Evolutionary conservation across 2,113 vertebrate species (phyloP), one percentile per base, ranked within the genome.

Genomic region (Ciconia stormi): DNA sequence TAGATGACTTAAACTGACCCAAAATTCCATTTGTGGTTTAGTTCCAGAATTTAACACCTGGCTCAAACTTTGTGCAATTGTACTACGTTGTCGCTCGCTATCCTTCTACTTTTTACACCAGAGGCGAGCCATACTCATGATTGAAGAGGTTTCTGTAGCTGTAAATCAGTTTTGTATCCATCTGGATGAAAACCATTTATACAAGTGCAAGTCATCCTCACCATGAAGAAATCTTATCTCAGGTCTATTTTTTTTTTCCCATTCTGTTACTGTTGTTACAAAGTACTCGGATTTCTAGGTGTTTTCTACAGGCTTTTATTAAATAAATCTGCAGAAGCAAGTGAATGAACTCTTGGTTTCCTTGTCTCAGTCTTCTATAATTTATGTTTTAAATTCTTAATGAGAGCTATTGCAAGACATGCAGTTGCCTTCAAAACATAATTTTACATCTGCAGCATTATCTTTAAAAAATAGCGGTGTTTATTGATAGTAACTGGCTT

Each of bases 131-230:
- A 3, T 59, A 1, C 49, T 56, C 7, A 0, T 53, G 92, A 42
- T 6, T 42, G 88, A 65, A 78, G 70, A 73, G 66, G 46, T 34
- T 87, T 16, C 30, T 72, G 1, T 16, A 70, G 50, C 87, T 91
- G 36, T 69, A 92, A 77, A 62, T 87, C 71, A 63, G 36, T 63
- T 93, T 71, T 77, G 52, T 85, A 11, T 61, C 78, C 74, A 36
- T 47, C 52, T 93, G 72, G 44, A 49, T 73, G 69, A 67, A 74
- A 84, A 81, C 58, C 63, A 80, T 92, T 93, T 91, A 6, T 90
- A 50, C 78, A 94, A 93, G 42, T 89, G 93, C 95, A 88, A 94
- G 82, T 96, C 91, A 94, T 95, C 73, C 71, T 95, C 69, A 63
- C 72, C 38, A 10, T 22, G 50, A 65, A 69, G 32, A 77, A 87